Conservation (phyloP, 1,140 invertebrate genomes). For the Nasonia longicornis region DNA sequence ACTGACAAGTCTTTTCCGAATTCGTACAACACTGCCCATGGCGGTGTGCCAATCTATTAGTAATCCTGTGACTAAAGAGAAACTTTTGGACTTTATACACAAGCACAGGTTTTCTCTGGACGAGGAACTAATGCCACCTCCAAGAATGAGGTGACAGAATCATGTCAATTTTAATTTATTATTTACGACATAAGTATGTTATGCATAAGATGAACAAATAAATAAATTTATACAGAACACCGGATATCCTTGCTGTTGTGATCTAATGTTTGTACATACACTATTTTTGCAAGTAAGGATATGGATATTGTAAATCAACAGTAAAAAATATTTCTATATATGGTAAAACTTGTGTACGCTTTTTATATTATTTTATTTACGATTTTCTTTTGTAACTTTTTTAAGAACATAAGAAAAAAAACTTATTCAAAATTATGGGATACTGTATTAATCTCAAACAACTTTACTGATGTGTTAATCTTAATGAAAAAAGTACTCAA, state of each 20-base stretch:
- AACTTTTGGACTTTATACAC: conserved; percentile 81
- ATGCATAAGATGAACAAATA: conserved; percentile 47
- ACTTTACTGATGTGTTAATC: neutral
- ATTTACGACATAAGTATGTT: conserved; percentile 32
- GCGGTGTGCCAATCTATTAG: conserved; percentile 79
- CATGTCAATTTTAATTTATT: conserved; percentile 43
- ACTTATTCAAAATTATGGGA: neutral
- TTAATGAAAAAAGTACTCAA: neutral
- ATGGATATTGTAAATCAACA: neutral
- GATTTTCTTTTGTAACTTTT: neutral
- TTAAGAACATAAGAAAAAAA: neutral
- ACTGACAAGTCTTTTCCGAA: conserved; percentile 98
- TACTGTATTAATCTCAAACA: neutral
- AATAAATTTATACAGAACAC: conserved; percentile 47
- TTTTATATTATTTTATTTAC: neutral
- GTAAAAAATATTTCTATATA: neutral
- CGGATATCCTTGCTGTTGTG: neutral
- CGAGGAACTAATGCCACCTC: conserved; percentile 76
- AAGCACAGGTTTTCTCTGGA: conserved; percentile 73
- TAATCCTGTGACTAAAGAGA: conserved; percentile 85
- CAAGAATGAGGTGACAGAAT: conserved; percentile 61
- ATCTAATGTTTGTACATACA: neutral
- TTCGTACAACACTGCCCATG: conserved; percentile 83
- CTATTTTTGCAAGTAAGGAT: neutral
- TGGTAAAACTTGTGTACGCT: neutral